Evolutionary conservation across 2,888 invertebrate species (phyloP), one percentile per base, ranked within the genome.

Genomic region (Eristalis pertinax): DNA sequence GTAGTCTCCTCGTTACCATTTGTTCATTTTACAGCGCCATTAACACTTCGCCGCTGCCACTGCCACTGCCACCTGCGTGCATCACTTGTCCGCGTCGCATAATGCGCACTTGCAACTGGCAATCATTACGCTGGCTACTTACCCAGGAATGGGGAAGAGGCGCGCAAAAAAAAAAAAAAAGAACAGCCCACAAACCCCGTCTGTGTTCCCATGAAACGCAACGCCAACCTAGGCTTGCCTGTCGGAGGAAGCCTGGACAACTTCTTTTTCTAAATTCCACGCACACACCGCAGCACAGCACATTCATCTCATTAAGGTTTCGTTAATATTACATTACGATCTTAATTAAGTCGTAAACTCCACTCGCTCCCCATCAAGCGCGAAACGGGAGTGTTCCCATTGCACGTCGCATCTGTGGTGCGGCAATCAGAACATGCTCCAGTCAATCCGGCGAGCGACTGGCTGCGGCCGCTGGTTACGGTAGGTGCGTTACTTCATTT

Each of bases 341-440:
- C 84, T 84, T 87, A 87, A 87, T 87, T 83, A 84, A 87, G 84
- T 83, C 84, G 87, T 87, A 80, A 76, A 84, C 63, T 79, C 75
- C 73, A 4, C 26, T 1, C 56, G 64, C 41, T 38, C 19, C 22
- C 62, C 79, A 78, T 86, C 79, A 80, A 84, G 76, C 79, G 80
- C 72, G 87, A 70, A 87, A 87, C 87, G 87, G 87, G 86, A 82
- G 82, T 82, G 86, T 78, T 86, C 86, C 86, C 82, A n/a, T 10
- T 10, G 32, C 32, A 8, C 32, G 43, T 15, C n/a, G n/a, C n/a
- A n/a, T n/a, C n/a, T n/a, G n/a, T n/a, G 43, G 1, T 7, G 2
- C 19, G 7, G 19, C 19, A 4, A 0, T 19, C 50, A 19, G 8
- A 4, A 5, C 4, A n/a, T 50, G 50, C 50, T 38, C 1, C 35